Evolutionary conservation across 35 echinoderm and acorn worm species (phyloP).

Genomic region (Acanthaster planci): DNA sequence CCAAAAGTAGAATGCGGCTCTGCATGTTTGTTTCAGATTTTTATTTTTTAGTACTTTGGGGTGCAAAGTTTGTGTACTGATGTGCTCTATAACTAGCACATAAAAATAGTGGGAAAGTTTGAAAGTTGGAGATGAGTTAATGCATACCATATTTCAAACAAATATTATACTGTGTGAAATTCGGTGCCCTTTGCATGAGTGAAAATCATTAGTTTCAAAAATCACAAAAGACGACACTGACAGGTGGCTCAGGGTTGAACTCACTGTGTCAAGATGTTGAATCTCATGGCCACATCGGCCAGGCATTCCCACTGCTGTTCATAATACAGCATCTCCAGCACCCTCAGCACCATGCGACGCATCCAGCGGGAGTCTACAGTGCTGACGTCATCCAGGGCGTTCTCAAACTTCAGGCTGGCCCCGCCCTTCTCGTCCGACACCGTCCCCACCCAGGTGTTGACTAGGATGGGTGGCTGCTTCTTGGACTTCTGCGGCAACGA

Average conservation of each 20-base stretch:
- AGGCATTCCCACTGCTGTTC: conserved; percentile 96
- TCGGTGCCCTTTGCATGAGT: not conserved
- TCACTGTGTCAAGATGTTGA: conserved; percentile 90
- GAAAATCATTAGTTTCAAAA: not conserved
- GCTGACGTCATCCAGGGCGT: conserved; percentile 73
- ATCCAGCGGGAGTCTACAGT: conserved; percentile 86
- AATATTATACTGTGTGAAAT: no score
- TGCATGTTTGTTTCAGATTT: no score
- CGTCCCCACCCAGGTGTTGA: conserved; percentile 75
- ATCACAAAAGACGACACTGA: not conserved
- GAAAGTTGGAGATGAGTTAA: no score
- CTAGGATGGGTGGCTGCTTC: conserved; percentile 32
- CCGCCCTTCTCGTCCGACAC: conserved; percentile 84
- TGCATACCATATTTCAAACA: no score
- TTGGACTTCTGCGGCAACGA: conserved; percentile 6
- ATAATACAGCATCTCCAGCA: conserved; percentile 94
- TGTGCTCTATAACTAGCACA: no score
- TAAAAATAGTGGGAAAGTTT: no score
- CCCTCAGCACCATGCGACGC: conserved; percentile 77
- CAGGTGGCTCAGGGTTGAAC: not conserved
- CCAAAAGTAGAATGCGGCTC: no score
- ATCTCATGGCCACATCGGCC: conserved; percentile 98
- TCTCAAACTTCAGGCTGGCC: conserved; percentile 96
- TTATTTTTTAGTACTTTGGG: no score
- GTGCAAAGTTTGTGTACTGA: no score